Base-by-base conservation (phyloP, 30 jellyfish, hydroid and myxozoan species). In the Morbakka virulenta region DNA sequence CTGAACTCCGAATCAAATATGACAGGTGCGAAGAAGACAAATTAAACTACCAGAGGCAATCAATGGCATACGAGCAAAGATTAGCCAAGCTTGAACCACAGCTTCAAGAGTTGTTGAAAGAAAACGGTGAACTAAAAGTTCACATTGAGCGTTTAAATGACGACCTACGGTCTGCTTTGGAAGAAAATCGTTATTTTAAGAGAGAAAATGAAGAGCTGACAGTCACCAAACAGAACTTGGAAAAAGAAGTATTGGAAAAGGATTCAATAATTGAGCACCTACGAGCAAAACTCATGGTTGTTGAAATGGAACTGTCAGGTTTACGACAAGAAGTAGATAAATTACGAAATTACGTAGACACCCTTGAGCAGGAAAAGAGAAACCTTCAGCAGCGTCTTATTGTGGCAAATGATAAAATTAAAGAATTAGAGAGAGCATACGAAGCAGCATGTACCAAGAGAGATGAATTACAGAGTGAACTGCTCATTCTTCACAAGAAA, bases 61-160 rank as follows among this genome's bases (percentile, higher is more conserved):
- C 99, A 51, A 87, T 92, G 94, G 95, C 94, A 47, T 92, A 80
- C 74, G 99, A 92, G 48, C 99, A 92, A 47, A 81, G 99, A 25
- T 80, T 92, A 32, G 96, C 96, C 2, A 92, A 86, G 48, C 70
- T 92, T 4, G 99, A 92, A 81, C 99, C 99, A n/a, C 95, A 85
- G 68, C 78, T 85, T 47, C 94, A 92, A 75, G 93, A 87, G 26
- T 83, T 80, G 67, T 69, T 92, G 78, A 74, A 87, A 64, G 96
- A 86, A 74, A 92, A 92, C 85, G 76, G 95, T 11, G 96, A 52
- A n/a, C 81, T 92, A 0, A 77, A 85, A 48, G 64, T 92, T 50
- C 95, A 86, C 35, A 79, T 87, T 24, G 99, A 92, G 71, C 80
- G 73, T 69, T 65, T 92, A 49, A 83, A 74, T 23, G 99, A 92